Conservation (phyloP, 1,140 invertebrate species). For the Streblospio benedicti region DNA sequence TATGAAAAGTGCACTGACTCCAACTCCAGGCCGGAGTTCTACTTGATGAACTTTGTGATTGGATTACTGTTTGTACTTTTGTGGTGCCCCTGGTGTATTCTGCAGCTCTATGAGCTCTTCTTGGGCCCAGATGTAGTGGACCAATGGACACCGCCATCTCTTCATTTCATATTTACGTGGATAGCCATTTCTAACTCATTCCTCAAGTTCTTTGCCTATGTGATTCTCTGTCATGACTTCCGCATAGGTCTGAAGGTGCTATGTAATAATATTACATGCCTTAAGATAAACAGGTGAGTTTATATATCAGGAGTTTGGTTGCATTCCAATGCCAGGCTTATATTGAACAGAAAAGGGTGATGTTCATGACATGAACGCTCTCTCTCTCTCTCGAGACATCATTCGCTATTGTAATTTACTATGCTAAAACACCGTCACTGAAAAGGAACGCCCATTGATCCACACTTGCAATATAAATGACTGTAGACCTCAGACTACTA, state of each 20-base stretch:
- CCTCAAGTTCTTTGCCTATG: constrained; percentile 84
- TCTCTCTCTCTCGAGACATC: no score
- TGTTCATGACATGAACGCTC: no score
- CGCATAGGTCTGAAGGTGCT: constrained; percentile 74
- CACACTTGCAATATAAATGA: no score
- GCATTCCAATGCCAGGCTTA: no score
- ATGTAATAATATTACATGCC: constrained; percentile 48
- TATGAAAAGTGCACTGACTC: constrained; percentile 16
- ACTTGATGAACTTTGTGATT: constrained; percentile 87
- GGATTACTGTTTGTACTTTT: constrained; percentile 81
- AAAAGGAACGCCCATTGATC: no score
- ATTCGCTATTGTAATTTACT: no score
- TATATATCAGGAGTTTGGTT: no score
- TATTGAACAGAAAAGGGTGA: no score
- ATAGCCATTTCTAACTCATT: constrained; percentile 85
- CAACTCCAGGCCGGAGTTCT: constrained; percentile 60
- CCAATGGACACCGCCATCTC: constrained; percentile 56
- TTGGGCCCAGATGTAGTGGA: background rate
- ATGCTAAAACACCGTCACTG: no score
- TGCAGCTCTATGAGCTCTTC: constrained; percentile 56
- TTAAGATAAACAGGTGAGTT: no score
- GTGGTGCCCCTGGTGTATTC: constrained; percentile 80
- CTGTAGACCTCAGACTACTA: no score
- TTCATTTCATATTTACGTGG: constrained; percentile 89
- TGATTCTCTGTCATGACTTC: constrained; percentile 80